Evolutionary conservation across 1,140 invertebrate species (phyloP).

Genomic region (Heliconius nattereri): DNA sequence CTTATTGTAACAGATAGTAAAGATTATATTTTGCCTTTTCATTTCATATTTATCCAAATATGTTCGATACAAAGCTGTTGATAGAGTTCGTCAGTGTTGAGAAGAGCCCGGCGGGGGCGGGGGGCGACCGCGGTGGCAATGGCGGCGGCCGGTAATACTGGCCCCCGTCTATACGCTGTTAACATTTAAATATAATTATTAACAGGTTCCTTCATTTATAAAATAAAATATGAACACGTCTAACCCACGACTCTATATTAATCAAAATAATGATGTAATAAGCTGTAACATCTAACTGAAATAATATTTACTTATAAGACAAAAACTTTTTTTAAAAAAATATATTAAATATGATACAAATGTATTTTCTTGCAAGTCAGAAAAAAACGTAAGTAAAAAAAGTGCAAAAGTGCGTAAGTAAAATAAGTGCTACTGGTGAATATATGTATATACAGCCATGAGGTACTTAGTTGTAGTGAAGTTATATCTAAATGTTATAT

Average conservation of each 20-base stretch:
- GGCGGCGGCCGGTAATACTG: constrained; percentile 82
- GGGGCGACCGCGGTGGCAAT: constrained; percentile 65
- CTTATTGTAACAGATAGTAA: neutral
- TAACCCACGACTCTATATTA: neutral
- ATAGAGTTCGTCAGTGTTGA: constrained; percentile 89
- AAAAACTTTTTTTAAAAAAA: neutral
- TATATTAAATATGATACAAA: neutral
- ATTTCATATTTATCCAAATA: constrained; percentile 83
- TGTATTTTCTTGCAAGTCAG: neutral
- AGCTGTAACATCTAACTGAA: neutral
- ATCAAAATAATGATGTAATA: neutral
- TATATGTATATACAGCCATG: neutral
- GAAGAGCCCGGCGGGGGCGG: constrained; percentile 85
- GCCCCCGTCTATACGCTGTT: constrained; percentile 82
- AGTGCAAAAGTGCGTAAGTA: too few relatives aligned
- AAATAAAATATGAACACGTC: constrained; percentile 2
- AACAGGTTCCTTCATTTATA: neutral
- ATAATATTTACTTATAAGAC: neutral
- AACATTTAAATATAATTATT: constrained; percentile 27
- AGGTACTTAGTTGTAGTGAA: too few relatives aligned
- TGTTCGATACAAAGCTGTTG: constrained; percentile 87
- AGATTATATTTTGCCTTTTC: neutral
- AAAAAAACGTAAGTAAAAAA: too few relatives aligned
- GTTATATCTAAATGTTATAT: too few relatives aligned
- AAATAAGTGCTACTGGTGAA: neutral